phyloP scores from a whole-genome alignment of 2,888 invertebrate species.

The Cloeon dipterum region DNA sequence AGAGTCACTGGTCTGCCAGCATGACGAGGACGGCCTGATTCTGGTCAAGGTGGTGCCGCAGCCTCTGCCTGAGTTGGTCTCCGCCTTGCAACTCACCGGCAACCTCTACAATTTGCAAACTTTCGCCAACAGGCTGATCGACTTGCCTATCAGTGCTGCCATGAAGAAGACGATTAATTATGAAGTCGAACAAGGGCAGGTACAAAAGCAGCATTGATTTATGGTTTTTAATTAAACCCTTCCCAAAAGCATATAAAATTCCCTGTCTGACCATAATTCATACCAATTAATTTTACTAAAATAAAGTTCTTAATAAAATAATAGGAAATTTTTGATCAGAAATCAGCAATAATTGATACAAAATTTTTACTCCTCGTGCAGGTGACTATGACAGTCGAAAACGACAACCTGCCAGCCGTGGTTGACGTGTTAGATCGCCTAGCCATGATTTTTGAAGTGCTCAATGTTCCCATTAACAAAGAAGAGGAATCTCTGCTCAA shows the following conservation, averaged over 20 bases:
- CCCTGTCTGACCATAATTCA: too few species aligned
- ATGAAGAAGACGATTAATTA: constrained; percentile 25
- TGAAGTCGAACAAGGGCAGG: constrained; percentile 9
- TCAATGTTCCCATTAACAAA: constrained; percentile 27
- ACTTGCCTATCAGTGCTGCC: constrained; percentile 30
- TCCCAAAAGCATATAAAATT: constrained; percentile 9
- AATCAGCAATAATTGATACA: too few species aligned
- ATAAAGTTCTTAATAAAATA: too few species aligned
- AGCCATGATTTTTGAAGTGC: constrained; percentile 28
- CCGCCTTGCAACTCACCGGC: constrained; percentile 18
- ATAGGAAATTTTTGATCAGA: too few species aligned
- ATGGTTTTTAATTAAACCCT: constrained; percentile 9
- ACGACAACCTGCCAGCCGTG: constrained; percentile 22
- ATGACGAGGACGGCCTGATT: constrained; percentile 13
- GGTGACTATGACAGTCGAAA: constrained; percentile 18
- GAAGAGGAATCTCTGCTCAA: constrained; percentile 24
- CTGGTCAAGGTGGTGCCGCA: constrained; percentile 21
- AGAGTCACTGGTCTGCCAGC: constrained; percentile 22
- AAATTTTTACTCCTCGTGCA: too few species aligned
- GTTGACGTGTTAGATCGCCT: constrained; percentile 29
- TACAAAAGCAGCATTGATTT: constrained; percentile 16
- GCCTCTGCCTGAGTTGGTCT: constrained; percentile 17
- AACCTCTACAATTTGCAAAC: constrained; percentile 24
- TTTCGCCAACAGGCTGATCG: constrained; percentile 32
- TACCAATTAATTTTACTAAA: too few species aligned